These are phyloP conservation scores for Axis porcinus DNA, from an alignment of 2,113 vertebrate genomes.

Conservation along the genomic window DNA sequence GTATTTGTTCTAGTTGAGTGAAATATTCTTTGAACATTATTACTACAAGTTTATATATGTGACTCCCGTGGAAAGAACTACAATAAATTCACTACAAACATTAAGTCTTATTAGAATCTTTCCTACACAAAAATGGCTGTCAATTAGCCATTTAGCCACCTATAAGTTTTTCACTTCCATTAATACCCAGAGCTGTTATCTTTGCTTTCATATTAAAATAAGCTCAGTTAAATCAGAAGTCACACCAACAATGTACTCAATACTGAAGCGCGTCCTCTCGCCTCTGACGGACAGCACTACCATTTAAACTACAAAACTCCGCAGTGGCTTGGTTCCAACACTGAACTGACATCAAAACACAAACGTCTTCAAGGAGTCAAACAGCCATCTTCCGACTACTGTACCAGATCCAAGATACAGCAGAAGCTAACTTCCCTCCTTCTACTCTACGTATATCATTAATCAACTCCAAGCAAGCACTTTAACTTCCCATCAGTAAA, in stretches of 20 bases:
- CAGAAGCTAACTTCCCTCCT: not conserved
- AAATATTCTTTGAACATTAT: constrained; percentile 64
- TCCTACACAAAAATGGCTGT: constrained; percentile 43
- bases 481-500: constrained; percentile 53
- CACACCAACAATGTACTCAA: constrained; percentile 42
- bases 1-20: constrained; percentile 48
- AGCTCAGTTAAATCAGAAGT: not conserved
- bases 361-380: constrained; percentile 52
- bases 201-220: constrained; percentile 45
- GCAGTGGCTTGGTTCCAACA: constrained; percentile 55
- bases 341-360: constrained; percentile 62
- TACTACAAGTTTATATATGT: constrained; percentile 49
- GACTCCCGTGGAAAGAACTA: constrained; percentile 21
- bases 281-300: accelerated
- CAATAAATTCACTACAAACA: constrained; percentile 49
- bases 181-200: constrained; percentile 49
- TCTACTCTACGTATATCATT: constrained; percentile 10
- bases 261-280: not conserved
- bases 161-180: constrained; percentile 65
- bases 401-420: not conserved
- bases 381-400: constrained; percentile 57
- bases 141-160: constrained; percentile 37
- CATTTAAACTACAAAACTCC: constrained; percentile 44
- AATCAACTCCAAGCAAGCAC: constrained; percentile 46
- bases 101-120: constrained; percentile 59